Evolutionary conservation across 2,888 invertebrate species (phyloP), one percentile per base, ranked within the genome.

Genomic region (Odontothrips loti): DNA sequence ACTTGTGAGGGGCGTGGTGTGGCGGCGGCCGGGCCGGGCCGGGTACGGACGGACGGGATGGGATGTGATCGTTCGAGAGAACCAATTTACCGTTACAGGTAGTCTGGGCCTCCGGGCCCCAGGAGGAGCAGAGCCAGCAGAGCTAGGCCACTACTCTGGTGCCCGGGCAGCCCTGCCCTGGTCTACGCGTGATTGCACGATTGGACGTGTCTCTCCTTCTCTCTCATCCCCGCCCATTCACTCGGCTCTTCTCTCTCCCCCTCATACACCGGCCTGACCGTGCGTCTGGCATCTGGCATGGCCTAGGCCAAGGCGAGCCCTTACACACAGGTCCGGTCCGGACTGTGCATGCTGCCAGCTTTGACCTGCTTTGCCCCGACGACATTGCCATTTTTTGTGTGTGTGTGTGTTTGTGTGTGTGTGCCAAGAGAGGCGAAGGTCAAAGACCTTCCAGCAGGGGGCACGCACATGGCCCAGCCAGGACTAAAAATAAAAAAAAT

Each of bases 111-210:
- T 12, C 51, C 17, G 51, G 51, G 10, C 48, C 48, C 10, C 10
- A 48, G 10, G 48, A 48, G 10, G n/a, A n/a, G n/a, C n/a, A n/a
- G n/a, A n/a, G n/a, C n/a, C n/a, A n/a, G n/a, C n/a, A n/a, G n/a
- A n/a, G n/a, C n/a, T n/a, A n/a, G n/a, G n/a, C n/a, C n/a, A n/a
- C n/a, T n/a, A n/a, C n/a, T n/a, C 34, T 43, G 34, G 34, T 43
- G 6, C 34, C 6, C 34, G 0, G 58, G n/a, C n/a, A n/a, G 3
- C 34, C 68, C 68, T 75, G 68, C 23, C 27, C 68, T 75, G 27
- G 23, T 75, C 68, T 75, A 75, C 68, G 68, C 68, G 68, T 75
- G 68, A 75, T 75, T 75, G 68, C 68, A 23, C 68, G 68, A n/a
- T 75, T 75, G 68, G 68, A 27, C 27, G 27, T 8, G 58, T 58